Evolutionary conservation across 2,113 vertebrate species (phyloP).

Genomic region (Pseudonaja textilis): DNA sequence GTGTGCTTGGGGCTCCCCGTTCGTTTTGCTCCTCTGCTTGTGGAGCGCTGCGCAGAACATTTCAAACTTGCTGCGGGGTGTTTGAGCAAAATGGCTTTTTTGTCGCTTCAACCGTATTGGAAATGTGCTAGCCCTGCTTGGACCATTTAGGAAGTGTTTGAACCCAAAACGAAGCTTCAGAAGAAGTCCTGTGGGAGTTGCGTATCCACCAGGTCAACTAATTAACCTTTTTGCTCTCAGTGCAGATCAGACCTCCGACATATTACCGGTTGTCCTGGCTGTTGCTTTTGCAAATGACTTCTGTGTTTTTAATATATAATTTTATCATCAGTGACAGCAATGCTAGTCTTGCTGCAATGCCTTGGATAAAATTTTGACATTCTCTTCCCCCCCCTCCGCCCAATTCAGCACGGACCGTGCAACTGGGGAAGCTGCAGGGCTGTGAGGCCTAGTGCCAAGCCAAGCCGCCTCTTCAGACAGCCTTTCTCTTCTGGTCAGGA

Average conservation of each 20-base stretch:
- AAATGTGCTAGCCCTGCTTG: neutral
- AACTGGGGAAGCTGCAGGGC: neutral
- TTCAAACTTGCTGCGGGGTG: neutral
- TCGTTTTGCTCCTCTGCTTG: neutral
- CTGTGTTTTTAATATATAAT: too few species aligned
- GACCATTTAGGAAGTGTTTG: neutral
- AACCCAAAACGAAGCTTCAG: neutral
- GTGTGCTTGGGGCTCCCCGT: slow-evolving; percentile 55
- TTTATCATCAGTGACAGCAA: too few species aligned
- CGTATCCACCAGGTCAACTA: neutral
- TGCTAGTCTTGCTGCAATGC: neutral
- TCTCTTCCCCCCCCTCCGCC: accelerated
- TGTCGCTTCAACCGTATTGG: neutral
- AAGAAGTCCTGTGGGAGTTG: neutral
- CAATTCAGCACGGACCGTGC: neutral
- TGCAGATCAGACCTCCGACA: too few species aligned
- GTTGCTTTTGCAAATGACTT: neutral
- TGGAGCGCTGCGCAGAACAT: neutral
- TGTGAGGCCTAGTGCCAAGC: neutral
- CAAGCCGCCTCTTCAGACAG: accelerated
- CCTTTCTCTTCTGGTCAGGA: slow-evolving; percentile 71
- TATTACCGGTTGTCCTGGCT: too few species aligned
- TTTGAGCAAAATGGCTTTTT: neutral
- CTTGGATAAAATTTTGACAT: neutral
- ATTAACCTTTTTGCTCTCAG: neutral